Evolutionary conservation across 2,797 vertebrate genomes (phyloP).

Genomic region (Cuculus canorus): DNA sequence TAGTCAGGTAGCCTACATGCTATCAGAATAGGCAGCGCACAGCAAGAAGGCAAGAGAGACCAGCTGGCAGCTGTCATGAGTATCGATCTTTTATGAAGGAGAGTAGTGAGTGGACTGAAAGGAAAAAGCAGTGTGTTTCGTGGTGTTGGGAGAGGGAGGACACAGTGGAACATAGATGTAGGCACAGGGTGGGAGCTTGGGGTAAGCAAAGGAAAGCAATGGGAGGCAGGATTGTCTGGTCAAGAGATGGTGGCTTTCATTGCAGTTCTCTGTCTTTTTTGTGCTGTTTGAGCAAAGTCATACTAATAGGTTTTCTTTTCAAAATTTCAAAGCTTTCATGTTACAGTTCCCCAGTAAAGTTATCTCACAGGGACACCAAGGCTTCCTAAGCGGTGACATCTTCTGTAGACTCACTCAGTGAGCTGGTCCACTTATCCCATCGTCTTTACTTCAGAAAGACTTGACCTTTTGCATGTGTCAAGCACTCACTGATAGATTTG

Average conservation of each 20-base stretch:
- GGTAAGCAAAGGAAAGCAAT: neutral
- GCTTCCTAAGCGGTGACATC: neutral
- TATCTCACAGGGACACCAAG: neutral
- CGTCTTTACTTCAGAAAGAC: neutral
- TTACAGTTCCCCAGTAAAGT: neutral
- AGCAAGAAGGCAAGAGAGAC: neutral
- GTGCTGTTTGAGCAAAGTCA: neutral
- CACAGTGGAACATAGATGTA: neutral
- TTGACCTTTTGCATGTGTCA: neutral
- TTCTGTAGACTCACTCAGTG: neutral
- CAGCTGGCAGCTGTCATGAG: neutral
- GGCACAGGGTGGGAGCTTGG: neutral
- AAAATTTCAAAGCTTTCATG: neutral
- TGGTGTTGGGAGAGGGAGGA: neutral
- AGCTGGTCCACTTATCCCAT: neutral
- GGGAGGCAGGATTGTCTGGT: accelerated
- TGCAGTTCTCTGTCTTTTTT: neutral
- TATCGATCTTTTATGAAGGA: neutral
- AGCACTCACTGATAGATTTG: neutral
- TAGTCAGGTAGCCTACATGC: neutral
- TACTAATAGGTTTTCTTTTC: neutral
- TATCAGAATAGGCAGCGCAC: neutral
- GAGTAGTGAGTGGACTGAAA: neutral
- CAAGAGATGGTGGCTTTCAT: neutral
- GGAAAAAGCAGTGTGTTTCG: neutral